phyloP scores from a whole-genome alignment of 92 coral and sea anemone genomes.

The Phenganax marumi region DNA sequence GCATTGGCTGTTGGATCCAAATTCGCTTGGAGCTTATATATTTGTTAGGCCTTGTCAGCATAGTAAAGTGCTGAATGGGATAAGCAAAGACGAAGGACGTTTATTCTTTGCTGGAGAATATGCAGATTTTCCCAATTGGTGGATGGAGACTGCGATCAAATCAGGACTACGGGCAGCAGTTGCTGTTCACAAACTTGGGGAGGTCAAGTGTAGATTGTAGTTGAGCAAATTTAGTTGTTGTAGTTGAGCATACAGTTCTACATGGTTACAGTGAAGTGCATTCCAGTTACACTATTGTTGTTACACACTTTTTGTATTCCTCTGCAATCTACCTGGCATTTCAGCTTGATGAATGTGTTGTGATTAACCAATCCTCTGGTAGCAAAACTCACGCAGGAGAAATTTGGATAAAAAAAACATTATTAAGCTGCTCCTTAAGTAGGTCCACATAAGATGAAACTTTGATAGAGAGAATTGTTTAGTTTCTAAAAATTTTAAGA shows the following conservation, averaged over 20 bases:
- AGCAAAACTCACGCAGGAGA: neutral
- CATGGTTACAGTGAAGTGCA: no score
- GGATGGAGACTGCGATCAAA: conserved; percentile 19
- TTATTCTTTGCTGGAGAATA: conserved; percentile 22
- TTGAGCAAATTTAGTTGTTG: neutral
- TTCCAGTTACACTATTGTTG: no score
- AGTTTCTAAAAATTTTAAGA: neutral
- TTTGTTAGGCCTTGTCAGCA: neutral
- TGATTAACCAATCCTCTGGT: neutral
- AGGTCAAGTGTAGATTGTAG: neutral
- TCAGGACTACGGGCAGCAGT: conserved; percentile 14
- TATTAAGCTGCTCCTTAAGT: no score
- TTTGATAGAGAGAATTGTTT: neutral
- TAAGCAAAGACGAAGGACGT: conserved; percentile 2
- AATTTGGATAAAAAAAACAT: neutral
- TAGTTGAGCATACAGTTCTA: no score
- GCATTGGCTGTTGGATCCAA: conserved; percentile 17
- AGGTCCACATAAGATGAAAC: neutral
- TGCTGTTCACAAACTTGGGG: neutral
- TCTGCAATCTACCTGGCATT: no score
- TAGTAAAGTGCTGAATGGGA: neutral
- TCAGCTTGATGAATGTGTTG: no score
- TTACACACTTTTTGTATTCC: no score
- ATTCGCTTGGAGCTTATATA: neutral
- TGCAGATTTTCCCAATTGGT: neutral